A percentile compares a stretch with the other conserved stretches of the same genome.
Conservation (phyloP, 2,113 vertebrate genomes). For the Python bivittatus region DNA sequence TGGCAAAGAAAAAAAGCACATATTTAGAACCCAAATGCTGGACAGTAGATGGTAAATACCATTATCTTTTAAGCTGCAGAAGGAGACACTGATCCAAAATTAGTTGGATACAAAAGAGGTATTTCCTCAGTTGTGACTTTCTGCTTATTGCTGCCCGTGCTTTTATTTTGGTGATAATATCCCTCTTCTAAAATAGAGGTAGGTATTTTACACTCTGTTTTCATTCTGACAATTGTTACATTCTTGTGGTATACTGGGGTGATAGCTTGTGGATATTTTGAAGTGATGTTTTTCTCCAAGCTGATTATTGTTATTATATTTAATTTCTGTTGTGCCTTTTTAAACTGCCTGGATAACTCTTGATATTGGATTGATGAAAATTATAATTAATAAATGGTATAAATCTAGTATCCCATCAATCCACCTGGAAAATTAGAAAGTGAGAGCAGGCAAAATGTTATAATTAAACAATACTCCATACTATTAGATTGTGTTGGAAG, state of each 20-base stretch:
- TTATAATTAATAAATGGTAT: not conserved
- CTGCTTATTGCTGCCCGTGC: not conserved
- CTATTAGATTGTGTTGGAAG: not conserved
- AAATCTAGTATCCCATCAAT: not conserved
- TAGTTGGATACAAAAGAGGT: not conserved
- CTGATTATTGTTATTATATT: not conserved
- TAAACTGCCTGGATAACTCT: not conserved
- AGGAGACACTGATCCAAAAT: not conserved
- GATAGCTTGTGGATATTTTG: not conserved
- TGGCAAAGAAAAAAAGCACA: not conserved
- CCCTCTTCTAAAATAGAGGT: not conserved
- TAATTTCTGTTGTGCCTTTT: not conserved
- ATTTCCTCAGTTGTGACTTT: not conserved
- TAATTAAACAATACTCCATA: not conserved
- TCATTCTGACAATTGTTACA: not conserved
- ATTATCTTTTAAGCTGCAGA: not conserved
- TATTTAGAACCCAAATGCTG: not conserved
- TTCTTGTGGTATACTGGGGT: not conserved
- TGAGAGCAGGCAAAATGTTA: not conserved
- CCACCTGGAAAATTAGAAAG: not conserved
- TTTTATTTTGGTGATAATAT: not conserved
- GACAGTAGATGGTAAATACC: not conserved
- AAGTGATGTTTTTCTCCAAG: not conserved
- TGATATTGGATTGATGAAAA: not conserved
- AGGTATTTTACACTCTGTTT: not conserved